Base-by-base conservation (phyloP, 2,113 vertebrate genomes). In the Ailuropoda melanoleuca region DNA sequence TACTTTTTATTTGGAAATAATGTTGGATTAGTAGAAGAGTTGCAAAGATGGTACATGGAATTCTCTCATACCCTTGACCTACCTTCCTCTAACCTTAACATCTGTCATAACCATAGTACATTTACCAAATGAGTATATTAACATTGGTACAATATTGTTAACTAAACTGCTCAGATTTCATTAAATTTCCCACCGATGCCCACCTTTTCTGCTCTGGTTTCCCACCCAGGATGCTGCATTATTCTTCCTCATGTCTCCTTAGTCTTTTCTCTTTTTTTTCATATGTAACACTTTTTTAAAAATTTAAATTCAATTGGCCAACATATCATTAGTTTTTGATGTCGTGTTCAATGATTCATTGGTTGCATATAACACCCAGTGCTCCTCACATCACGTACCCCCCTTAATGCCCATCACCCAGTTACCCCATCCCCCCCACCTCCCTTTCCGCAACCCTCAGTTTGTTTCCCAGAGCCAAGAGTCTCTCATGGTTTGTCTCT, bases 51-150 rank as follows among this genome's bases (percentile, higher is more conserved):
- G 14, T n/a, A 11, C 46, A 21, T 10, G 11, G 26, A n/a, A 68
- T 68, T 78, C 72, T 66, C 19, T 14, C 43, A 31, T 46, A 46
- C 10, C 15, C 21, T n/a, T 78, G 48, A 10, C 58, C 18, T 23
- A 34, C 2, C 21, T 46, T 26, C 23, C 4, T 87, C 48, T 37
- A 37, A 3, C 0, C 0, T 17, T 46, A 46, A 8, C 4, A 48
- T 48, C 50, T 58, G 29, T 88, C 8, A 46, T 37, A 77, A 48
- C 39, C 31, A 21, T 24, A n/a, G 4, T 48, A 48, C 37, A 37
- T 56, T 78, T 66, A 68, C 48, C 64, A 66, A 74, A 43, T 4
- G 13, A 29, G 19, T 14, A 8, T 2, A n/a, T 56, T 56, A 77
- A 24, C 55, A 68, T 80, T 11, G 53, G 10, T 83, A n/a, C 53